Base-by-base conservation (phyloP, 2,797 vertebrate genomes). In the Natrix natrix region DNA sequence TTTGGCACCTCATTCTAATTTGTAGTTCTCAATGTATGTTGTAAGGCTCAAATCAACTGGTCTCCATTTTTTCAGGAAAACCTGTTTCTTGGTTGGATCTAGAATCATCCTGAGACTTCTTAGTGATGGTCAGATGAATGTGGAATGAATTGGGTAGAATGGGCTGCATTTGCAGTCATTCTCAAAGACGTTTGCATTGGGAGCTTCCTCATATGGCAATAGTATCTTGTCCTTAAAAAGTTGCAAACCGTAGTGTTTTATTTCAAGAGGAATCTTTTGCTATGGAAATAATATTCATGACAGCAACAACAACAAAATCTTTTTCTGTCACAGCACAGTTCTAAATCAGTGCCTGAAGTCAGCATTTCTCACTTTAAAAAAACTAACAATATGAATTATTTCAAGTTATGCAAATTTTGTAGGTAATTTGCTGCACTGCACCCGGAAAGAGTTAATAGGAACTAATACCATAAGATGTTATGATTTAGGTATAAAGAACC, bases 381-480 rank as follows among this genome's bases (percentile, higher is more conserved):
- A 61, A 90, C 48, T 1, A 55, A 22, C 92, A 12, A 69, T 0
- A 91, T 56, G 32, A 63, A 52, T 93, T 94, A 95, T 57, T 94
- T 66, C 57, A 88, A 89, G 3, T 87, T 16, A 37, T 94, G 93
- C 60, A 87, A 17, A 91, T 61, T 83, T 63, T 61, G 13, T 57
- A 90, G 88, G 32, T 57, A 87, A 74, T 90, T 90, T 87, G 26
- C 22, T 57, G 26, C 12, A 28, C 57, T 48, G 57, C 17, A 56
- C 87, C n/a, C 17, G 48, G 56, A 88, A 16, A 61, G 11, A 86
- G 43, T 91, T 87, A 78, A 54, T 91, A 26, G 26, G 28, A 95
- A 95, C 91, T 90, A 66, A 3, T 88, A 60, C 26, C 86, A 86
- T 26, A 89, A 56, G 56, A 89, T 69, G 89, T 43, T 7, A 90